phyloP scores from a whole-genome alignment of 2,888 invertebrate genomes.

The Napeogenes inachia region DNA sequence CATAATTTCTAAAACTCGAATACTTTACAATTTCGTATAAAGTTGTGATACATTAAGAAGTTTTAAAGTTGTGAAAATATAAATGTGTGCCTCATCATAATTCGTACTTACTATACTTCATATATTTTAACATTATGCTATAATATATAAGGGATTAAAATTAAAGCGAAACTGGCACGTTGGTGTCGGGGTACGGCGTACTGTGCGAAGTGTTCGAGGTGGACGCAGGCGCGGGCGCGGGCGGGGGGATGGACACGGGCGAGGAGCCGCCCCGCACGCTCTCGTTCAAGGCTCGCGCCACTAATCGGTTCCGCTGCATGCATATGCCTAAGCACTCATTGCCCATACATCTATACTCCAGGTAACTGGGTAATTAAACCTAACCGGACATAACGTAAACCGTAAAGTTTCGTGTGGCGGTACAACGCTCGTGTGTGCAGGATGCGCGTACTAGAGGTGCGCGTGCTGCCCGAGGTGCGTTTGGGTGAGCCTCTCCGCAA shows the following conservation, averaged over 20 bases:
- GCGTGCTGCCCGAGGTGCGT: constrained; percentile 55
- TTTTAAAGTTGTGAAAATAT: too few species aligned
- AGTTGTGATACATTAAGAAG: too few species aligned
- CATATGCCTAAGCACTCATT: constrained; percentile 36
- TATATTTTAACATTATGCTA: too few species aligned
- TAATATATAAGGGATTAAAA: too few species aligned
- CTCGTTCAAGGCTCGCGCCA: constrained; percentile 62
- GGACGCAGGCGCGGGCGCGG: constrained; percentile 36
- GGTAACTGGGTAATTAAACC: constrained; percentile 30
- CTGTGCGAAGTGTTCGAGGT: constrained; percentile 68
- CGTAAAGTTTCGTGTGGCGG: not conserved
- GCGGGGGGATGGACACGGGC: constrained; percentile 43
- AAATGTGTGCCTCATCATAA: too few species aligned
- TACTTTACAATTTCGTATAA: too few species aligned
- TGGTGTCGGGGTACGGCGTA: constrained; percentile 62
- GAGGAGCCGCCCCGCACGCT: constrained; percentile 33
- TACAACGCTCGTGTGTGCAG: constrained; percentile 31
- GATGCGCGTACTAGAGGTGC: constrained; percentile 46
- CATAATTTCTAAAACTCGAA: too few species aligned
- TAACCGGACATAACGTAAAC: not conserved
- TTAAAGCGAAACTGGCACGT: constrained; percentile 46
- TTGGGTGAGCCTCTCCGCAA: constrained; percentile 45
- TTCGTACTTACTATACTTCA: too few species aligned
- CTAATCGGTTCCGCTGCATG: constrained; percentile 53
- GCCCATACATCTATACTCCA: constrained; percentile 38